These are phyloP conservation scores for Otolemur crassicaudatus DNA, from an alignment of 2,797 vertebrate genomes.

Conservation along the genomic window DNA sequence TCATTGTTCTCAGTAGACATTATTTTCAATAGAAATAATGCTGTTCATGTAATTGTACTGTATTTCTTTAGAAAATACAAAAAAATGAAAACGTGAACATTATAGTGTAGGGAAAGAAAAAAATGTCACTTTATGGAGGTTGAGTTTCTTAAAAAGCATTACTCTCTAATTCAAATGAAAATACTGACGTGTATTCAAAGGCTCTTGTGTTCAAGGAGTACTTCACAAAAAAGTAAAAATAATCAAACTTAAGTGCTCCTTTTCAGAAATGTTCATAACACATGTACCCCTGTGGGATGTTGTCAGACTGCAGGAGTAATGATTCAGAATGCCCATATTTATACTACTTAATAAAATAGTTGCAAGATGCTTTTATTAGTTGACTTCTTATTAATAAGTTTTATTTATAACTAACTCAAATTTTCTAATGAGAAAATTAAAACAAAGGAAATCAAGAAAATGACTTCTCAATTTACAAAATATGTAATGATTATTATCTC, in stretches of 20 bases:
- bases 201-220: slow-evolving; percentile 21
- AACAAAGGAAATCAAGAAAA: neutral
- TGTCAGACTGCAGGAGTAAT: neutral
- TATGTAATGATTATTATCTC: neutral
- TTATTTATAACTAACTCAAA: neutral
- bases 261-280: neutral
- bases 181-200: slow-evolving; percentile 42
- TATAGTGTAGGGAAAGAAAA: neutral
- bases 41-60: neutral
- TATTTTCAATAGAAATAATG: neutral
- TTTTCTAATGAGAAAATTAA: neutral
- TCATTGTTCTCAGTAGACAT: neutral
- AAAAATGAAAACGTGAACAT: neutral
- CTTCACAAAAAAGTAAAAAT: slow-evolving; percentile 18
- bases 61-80: neutral
- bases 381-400: neutral
- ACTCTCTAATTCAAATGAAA: slow-evolving; percentile 24
- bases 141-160: neutral
- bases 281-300: neutral
- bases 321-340: neutral
- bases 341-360: neutral
- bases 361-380: neutral
- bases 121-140: neutral
- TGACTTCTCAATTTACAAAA: neutral
- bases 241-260: neutral